A percentile compares a stretch with the other conserved stretches of the same genome.
Conservation (phyloP, 1,140 invertebrate species). For the Brachionus manjavacas region DNA sequence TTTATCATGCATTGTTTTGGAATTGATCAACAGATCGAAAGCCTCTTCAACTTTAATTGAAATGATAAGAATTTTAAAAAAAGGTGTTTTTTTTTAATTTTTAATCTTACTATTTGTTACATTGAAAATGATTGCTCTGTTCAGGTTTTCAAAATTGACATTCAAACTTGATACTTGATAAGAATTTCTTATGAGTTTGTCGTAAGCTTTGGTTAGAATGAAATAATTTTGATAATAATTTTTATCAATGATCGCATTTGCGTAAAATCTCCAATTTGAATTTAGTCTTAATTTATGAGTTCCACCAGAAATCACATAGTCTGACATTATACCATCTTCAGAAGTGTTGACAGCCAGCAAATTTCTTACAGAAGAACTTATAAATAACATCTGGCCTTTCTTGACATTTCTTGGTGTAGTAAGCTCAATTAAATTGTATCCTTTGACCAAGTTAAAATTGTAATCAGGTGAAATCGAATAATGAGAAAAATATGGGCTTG, state of each 20-base stretch:
- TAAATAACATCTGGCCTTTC: neutral
- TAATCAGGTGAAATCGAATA: neutral
- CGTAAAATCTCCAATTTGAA: constrained; percentile 1
- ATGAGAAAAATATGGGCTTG: neutral
- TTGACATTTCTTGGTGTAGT: neutral
- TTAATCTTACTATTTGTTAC: neutral
- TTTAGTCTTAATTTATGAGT: neutral
- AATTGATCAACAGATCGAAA: neutral
- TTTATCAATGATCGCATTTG: neutral
- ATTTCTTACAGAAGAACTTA: neutral
- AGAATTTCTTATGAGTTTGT: neutral
- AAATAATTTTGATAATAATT: neutral
- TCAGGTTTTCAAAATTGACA: neutral
- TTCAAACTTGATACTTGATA: neutral
- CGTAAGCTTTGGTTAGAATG: neutral
- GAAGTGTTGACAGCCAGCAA: neutral
- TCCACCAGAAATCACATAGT: neutral
- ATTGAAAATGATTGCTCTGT: neutral
- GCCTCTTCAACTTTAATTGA: neutral
- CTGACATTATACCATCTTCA: neutral
- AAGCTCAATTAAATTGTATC: neutral
- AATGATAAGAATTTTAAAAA: neutral
- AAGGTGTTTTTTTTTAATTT: neutral
- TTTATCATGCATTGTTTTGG: neutral
- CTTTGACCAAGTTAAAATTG: neutral